Percentiles rank a stretch among this genome's conserved stretches.
These are phyloP conservation scores for Malacoctenus gilli DNA, from an alignment of 2,797 vertebrate genomes.

Conservation along the genomic window DNA sequence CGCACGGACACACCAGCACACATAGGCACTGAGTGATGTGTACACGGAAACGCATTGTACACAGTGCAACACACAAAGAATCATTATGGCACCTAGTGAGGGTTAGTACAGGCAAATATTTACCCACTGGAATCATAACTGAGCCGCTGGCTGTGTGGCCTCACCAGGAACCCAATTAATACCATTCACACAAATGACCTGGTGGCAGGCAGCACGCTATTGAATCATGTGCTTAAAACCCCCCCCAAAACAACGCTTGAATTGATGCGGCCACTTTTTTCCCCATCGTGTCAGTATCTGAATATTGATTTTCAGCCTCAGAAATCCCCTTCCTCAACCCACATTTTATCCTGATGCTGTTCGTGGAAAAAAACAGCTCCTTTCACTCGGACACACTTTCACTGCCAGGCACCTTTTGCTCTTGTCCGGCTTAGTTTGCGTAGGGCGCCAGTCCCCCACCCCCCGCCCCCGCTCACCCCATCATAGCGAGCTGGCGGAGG, in stretches of 20 bases:
- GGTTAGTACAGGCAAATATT: slow-evolving; percentile 82
- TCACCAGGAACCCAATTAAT: slow-evolving; percentile 80
- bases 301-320: slow-evolving; percentile 37
- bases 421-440: slow-evolving; percentile 25
- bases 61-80: slow-evolving; percentile 73
- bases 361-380: not conserved
- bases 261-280: slow-evolving; percentile 31
- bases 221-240: slow-evolving; percentile 45
- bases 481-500: slow-evolving; percentile 43
- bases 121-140: slow-evolving; percentile 83
- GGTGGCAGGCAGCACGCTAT: slow-evolving; percentile 62
- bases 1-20: slow-evolving; percentile 38
- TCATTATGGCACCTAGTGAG: slow-evolving; percentile 79
- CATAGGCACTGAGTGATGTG: slow-evolving; percentile 67
- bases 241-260: slow-evolving; percentile 14
- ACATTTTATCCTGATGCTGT: slow-evolving; percentile 3
- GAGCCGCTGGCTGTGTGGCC: slow-evolving; percentile 73
- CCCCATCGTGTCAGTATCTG: slow-evolving; percentile 27
- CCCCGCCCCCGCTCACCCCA: slow-evolving; percentile 13
- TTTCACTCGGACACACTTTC: slow-evolving; percentile 15
- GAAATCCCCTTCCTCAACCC: slow-evolving; percentile 14
- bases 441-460: slow-evolving; percentile 18
- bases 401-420: slow-evolving; percentile 2
- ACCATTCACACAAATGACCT: slow-evolving; percentile 76
- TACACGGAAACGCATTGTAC: slow-evolving; percentile 67